Base-by-base conservation (phyloP, 1,140 invertebrate genomes). In the Kradibia gibbosae region DNA sequence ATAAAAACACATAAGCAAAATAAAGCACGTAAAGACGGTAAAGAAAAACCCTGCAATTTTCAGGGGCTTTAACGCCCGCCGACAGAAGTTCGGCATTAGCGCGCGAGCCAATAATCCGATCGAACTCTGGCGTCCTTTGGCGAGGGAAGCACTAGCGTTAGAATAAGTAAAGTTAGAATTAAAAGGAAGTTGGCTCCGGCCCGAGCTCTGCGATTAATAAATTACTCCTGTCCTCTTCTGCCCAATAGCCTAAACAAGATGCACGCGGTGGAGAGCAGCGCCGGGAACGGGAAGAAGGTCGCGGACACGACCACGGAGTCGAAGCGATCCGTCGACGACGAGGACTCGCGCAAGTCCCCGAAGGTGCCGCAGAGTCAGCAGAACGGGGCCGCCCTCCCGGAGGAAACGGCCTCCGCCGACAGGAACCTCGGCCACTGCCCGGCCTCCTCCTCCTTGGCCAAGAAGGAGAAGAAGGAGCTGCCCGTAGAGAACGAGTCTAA, bases 321-420 rank as follows among this genome's bases (percentile, higher is more conserved):
- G 15, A 86, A 87, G 55, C 67, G 53, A 15, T 80, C 86, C 0
- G 87, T 87, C 34, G 85, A 88, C 28, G 84, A 88, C n/a, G 87
- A 89, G n/a, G 87, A 89, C 1, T 81, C 84, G 53, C 85, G 81
- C 72, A 85, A 84, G 82, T 89, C 88, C 53, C 87, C 88, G 15
- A 89, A 90, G 77, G 87, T 90, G 25, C 88, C 89, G 0, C 90
- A 91, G 28, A 90, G 83, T 80, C 90, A 90, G 80, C 90, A 91
- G 70, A 91, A 91, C 73, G 90, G 90, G 1, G 89, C 90, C 0
- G 89, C 90, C 0, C 82, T 91, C 34, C 89, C 90, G 13, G 90
- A 91, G 65, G 90, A 90, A 74, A 86, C 88, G 0, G 88, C 90
- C 4, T 85, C 88, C 1, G 83, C 87, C 17, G 62, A 83, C 85